Evolutionary conservation across 1,140 invertebrate genomes (phyloP), one percentile per base, ranked within the genome.

Genomic region (Hylaeus anthracinus): DNA sequence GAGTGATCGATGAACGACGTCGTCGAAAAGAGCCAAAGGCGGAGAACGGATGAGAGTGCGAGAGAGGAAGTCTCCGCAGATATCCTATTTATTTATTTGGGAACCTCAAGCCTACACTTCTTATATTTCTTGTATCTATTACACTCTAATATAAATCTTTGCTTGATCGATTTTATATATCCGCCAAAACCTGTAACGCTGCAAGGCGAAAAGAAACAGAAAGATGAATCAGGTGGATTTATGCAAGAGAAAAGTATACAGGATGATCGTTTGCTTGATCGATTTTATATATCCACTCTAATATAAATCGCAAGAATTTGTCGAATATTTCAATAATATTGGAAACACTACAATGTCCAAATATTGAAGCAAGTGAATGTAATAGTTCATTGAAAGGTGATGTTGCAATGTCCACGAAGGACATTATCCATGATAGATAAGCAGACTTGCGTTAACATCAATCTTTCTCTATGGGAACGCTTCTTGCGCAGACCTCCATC

Each of bases 161-260:
- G 96, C 88, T 91, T 97, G 51, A 97, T 98, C 82, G 97, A 98
- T 90, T 95, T 96, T 74, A 94, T 98, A 64, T 98, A 96, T 92
- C 97, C 97, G 43, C 97, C 96, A 63, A 96, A 96, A 82, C 79
- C 86, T 5, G 51, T 63, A 1, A 58, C 37, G 6, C 51, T 75
- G 15, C 87, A 89, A 74, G 61, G 55, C 0, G 91, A 90, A 26
- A 91, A 87, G 67, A 92, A 91, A 53, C 80, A 83, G 41, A 89
- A 89, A 71, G 87, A 89, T 65, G 74, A 79, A 45, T 86, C 77
- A 1, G 82, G 88, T 76, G 88, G 84, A 63, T 86, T 89, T 63
- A 84, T 85, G 51, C 88, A 91, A 58, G 92, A 92, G n/a, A 91
- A 90, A 75, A 84, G 5, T 85, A 89, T 86, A 51, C 88, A 90